These are phyloP conservation scores for Lindbergichthys nudifrons DNA, from an alignment of 2,797 vertebrate species.

Conservation along the genomic window DNA sequence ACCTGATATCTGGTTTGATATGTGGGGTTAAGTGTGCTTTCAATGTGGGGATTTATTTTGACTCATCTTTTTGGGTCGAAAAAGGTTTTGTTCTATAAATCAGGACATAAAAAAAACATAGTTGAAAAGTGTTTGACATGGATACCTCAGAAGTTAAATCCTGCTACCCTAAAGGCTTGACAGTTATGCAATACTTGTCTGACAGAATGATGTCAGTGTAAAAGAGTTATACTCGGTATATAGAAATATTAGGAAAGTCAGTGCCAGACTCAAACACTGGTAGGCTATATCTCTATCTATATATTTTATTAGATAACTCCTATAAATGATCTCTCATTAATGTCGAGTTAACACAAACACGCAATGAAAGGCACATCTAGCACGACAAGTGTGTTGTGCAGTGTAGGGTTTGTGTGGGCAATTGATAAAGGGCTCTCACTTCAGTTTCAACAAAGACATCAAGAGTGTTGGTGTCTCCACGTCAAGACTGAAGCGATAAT, in stretches of 20 bases:
- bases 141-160: background rate
- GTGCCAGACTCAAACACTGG: too few relatives aligned
- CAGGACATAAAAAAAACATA: background rate
- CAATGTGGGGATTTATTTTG: constrained; percentile 6
- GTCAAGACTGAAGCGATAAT: constrained; percentile 74
- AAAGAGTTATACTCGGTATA: background rate
- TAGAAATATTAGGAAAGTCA: background rate
- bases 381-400: constrained; percentile 8
- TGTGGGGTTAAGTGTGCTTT: constrained; percentile 32
- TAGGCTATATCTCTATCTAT: too few relatives aligned
- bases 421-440: constrained; percentile 44
- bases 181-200: background rate
- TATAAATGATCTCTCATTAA: too few relatives aligned
- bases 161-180: background rate
- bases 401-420: constrained; percentile 31
- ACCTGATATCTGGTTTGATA: constrained; percentile 45
- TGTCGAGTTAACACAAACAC: background rate
- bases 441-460: constrained; percentile 72
- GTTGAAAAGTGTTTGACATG: background rate
- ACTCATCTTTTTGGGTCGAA: background rate
- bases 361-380: background rate
- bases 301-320: background rate
- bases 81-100: background rate
- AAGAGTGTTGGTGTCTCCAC: constrained; percentile 59
- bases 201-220: background rate